Evolutionary conservation across 2,113 vertebrate genomes (phyloP), one percentile per base, ranked within the genome.

Genomic region (Phyllostomus discolor): DNA sequence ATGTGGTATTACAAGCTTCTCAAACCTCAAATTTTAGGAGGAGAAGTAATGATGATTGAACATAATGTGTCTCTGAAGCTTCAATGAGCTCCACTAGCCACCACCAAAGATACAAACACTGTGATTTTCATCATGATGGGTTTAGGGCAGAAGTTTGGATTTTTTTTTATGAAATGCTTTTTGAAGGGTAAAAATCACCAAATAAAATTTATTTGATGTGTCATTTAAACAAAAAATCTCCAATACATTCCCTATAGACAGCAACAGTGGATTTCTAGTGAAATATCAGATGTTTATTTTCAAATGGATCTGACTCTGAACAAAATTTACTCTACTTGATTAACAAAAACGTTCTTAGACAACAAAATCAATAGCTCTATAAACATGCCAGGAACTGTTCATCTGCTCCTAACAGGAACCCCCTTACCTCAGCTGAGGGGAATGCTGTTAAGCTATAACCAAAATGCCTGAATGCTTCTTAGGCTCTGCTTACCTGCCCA

Each of bases 271-370:
- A 6, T 82, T 88, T 95, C 72, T 95, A 95, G 93, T 95, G 96
- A 96, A 98, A 97, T 96, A 94, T 90, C 88, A 94, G 95, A 94
- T 97, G 95, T 98, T 98, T 98, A 94, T 98, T 98, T 98, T 98
- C 91, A 75, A 92, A 97, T 94, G 89, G 92, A 90, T 93, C 62
- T 62, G 86, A 80, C 35, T 95, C 91, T 91, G 96, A 96, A 96
- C 84, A 95, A 97, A 98, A 98, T 96, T 95, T 90, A 95, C 92
- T 14, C 10, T 43, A 82, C 94, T 94, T 97, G 95, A 97, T 98
- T 97, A 97, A 98, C 76, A 82, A 69, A 6, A 48, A 97, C 66
- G 88, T 96, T 95, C 92, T 85, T 84, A 96, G 80, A 97, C 92
- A 97, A 97, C 94, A 97, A 96, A 97, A 97, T 96, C 1, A 11